A percentile compares a stretch with the other conserved stretches of the same genome.
These are phyloP conservation scores for Alentia gelatinosa DNA, from an alignment of 2,888 invertebrate species.

Conservation along the genomic window DNA sequence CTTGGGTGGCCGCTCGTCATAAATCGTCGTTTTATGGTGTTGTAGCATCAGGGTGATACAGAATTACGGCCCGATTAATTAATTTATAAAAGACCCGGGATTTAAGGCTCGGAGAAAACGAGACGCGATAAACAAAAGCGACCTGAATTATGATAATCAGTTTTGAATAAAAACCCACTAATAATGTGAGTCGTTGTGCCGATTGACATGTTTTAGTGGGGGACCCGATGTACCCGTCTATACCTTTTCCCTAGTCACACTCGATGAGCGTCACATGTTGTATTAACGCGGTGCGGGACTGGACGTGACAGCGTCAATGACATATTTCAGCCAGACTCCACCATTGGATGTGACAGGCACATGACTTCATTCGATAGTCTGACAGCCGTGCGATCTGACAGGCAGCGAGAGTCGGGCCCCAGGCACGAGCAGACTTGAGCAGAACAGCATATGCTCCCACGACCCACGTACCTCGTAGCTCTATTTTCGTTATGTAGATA, in stretches of 20 bases:
- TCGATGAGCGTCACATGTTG: neutral
- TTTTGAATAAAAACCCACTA: too few species aligned
- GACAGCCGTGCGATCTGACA: neutral
- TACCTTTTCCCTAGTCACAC: neutral
- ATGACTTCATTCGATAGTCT: conserved; percentile 1
- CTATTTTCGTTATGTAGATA: too few species aligned
- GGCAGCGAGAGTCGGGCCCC: too few species aligned
- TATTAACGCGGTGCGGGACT: neutral
- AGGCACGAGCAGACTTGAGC: too few species aligned
- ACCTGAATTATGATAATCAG: too few species aligned
- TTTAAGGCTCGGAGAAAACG: neutral
- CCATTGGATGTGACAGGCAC: neutral
- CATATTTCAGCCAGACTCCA: neutral
- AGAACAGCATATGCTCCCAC: too few species aligned
- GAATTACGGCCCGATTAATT: neutral
- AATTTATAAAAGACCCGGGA: neutral
- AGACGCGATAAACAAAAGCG: neutral
- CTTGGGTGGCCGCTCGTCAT: neutral
- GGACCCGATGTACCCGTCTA: too few species aligned
- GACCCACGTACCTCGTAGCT: too few species aligned
- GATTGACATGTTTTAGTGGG: too few species aligned
- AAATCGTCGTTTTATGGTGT: neutral
- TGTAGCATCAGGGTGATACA: neutral
- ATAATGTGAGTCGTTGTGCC: too few species aligned
- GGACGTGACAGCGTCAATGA: neutral